Evolutionary conservation across 1,140 invertebrate genomes (phyloP), one percentile per base, ranked within the genome.

Genomic region (Drosophila pandora): DNA sequence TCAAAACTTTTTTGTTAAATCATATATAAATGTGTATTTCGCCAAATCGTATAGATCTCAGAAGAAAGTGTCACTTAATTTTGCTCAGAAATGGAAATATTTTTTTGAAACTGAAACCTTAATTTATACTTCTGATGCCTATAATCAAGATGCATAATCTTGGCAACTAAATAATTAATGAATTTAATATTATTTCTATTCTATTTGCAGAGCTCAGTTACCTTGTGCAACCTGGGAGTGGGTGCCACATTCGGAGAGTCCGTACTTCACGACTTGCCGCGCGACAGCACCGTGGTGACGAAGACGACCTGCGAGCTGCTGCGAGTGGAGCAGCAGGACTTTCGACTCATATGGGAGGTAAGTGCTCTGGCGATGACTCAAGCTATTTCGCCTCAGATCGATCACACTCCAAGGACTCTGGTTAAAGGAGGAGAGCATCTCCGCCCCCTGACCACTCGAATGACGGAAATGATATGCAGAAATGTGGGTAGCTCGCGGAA

Each of bases 171-270:
- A 2, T 3, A 41, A 3, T 6, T n/a, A n/a, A 17, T 13, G 17
- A 13, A 13, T 13, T 41, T 41, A 0, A 34, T 34, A 34, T 34
- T 10, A 10, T 34, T n/a, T 41, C 39, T 13, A 10, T 41, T 6
- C n/a, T 13, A 49, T 25, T 93, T 93, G 47, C 92, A 96, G 95
- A 93, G 94, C 78, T 92, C 93, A 22, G 93, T 94, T 30, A 94
- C 94, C 9, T 82, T 96, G 63, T 95, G 95, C 89, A 95, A 94
- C 62, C 91, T 96, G 39, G 95, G 95, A 17, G 94, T 95, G 54
- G 96, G 96, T 12, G 94, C 95, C n/a, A 95, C 95, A 41, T 96
- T 96, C 90, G 96, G 96, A 3, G 95, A 96, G 92, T 95, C 95
- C 30, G 94, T 96, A 67, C 92, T 96, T 53, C 94, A 95, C 77